phyloP scores from a whole-genome alignment of 2,888 invertebrate species.

The Uropetala carovei region DNA sequence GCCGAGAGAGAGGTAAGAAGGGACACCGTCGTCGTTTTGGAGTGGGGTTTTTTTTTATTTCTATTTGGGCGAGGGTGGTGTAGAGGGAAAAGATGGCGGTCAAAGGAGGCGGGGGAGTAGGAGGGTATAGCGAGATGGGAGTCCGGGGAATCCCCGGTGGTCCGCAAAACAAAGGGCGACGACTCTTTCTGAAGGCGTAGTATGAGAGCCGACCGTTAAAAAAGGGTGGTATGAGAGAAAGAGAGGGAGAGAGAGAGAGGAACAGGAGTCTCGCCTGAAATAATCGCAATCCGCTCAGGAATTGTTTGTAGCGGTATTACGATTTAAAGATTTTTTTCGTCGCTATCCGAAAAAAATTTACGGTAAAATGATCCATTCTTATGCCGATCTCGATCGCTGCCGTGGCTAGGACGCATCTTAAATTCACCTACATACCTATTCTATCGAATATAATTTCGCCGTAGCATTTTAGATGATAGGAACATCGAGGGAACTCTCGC shows the following conservation, averaged over 20 bases:
- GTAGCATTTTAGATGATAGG: too few species aligned
- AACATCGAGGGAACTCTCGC: too few species aligned
- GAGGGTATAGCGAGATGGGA: neutral
- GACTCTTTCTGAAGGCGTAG: neutral
- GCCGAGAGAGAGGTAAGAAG: too few species aligned
- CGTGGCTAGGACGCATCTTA: too few species aligned
- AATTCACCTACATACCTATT: too few species aligned
- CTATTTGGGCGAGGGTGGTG: neutral
- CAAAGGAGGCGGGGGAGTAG: too few species aligned
- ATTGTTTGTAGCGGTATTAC: neutral
- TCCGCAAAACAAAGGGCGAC: neutral
- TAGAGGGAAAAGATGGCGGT: neutral
- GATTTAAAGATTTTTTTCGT: neutral
- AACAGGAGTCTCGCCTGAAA: neutral
- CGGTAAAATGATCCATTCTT: neutral
- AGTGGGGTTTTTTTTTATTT: neutral
- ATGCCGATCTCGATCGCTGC: too few species aligned
- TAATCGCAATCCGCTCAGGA: slow-evolving; percentile 10
- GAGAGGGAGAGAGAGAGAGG: neutral
- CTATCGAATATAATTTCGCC: too few species aligned
- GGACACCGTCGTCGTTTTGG: too few species aligned
- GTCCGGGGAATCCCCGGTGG: neutral
- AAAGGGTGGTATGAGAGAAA: neutral
- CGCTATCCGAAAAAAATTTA: neutral
- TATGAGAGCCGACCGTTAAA: neutral